Evolutionary conservation across 2,888 invertebrate species (phyloP).

Genomic region (Microctonus hyperodae): DNA sequence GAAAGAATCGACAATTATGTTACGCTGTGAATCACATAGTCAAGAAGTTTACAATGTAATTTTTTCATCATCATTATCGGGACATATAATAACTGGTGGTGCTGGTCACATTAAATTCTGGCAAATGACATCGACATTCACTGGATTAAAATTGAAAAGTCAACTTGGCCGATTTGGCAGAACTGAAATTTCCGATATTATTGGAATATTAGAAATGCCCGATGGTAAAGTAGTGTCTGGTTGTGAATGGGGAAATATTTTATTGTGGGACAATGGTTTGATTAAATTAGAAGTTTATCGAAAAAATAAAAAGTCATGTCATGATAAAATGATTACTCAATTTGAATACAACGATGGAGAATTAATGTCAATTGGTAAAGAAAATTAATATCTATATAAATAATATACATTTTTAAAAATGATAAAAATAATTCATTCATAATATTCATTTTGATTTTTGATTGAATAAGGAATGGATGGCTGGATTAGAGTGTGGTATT

Average conservation of each 20-base stretch:
- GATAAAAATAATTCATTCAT: not conserved
- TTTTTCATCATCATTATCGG: constrained; percentile 83
- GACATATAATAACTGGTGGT: constrained; percentile 79
- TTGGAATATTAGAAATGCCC: constrained; percentile 83
- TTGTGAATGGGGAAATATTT: constrained; percentile 89
- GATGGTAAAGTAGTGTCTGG: constrained; percentile 91
- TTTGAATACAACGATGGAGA: constrained; percentile 66
- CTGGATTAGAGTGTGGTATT: constrained; percentile 85
- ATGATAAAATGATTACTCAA: constrained; percentile 74
- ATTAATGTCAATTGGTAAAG: constrained; percentile 66
- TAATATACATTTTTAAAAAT: not conserved
- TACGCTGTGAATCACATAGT: constrained; percentile 83
- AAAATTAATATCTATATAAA: constrained; percentile 33
- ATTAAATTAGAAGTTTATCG: constrained; percentile 85
- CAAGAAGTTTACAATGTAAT: constrained; percentile 81
- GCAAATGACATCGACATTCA: constrained; percentile 92
- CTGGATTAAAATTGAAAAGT: constrained; percentile 88
- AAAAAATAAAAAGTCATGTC: constrained; percentile 77
- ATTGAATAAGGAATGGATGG: constrained; percentile 75
- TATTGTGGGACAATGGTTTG: constrained; percentile 89
- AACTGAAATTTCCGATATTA: constrained; percentile 89
- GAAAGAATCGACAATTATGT: constrained; percentile 76
- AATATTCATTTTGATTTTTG: not conserved
- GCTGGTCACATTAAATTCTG: constrained; percentile 87
- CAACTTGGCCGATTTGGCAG: constrained; percentile 90